Conservation (phyloP, 2,888 invertebrate species). For the Electrophaes corylata region DNA sequence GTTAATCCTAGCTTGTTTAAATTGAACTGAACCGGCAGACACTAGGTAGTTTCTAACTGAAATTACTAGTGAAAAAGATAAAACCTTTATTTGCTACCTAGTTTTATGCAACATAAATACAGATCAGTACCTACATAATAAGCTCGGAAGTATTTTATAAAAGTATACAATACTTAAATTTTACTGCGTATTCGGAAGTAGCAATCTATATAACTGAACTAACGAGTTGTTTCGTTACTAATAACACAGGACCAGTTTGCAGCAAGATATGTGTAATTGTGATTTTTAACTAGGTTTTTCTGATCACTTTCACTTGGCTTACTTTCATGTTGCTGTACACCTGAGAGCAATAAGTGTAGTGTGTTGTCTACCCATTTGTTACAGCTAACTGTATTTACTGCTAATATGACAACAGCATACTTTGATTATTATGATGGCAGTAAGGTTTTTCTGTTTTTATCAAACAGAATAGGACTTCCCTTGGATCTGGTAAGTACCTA, state of each 20-base stretch:
- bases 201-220: slow-evolving; percentile 5
- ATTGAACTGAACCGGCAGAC: too few relatives aligned
- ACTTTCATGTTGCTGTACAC: slow-evolving; percentile 1
- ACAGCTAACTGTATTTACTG: slow-evolving; percentile 17
- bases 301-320: slow-evolving; percentile 22
- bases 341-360: not conserved
- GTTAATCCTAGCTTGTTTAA: too few relatives aligned
- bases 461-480: slow-evolving; percentile 88
- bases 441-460: slow-evolving; percentile 87
- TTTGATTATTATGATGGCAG: slow-evolving; percentile 88
- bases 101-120: too few relatives aligned
- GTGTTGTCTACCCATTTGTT: slow-evolving; percentile 18
- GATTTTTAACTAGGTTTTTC: slow-evolving; percentile 4
- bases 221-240: slow-evolving; percentile 1
- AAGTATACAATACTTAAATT: too few relatives aligned
- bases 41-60: too few relatives aligned
- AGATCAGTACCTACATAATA: too few relatives aligned
- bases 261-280: slow-evolving; percentile 3
- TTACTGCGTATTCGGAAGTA: not conserved
- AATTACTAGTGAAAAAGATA: too few relatives aligned
- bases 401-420: slow-evolving; percentile 58
- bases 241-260: slow-evolving; percentile 1
- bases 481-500: slow-evolving; percentile 89
- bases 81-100: too few relatives aligned
- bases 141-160: not conserved